A percentile compares a stretch with the other conserved stretches of the same genome.
phyloP scores from a whole-genome alignment of 2,797 vertebrate genomes.

The Leptodactylus fallax region DNA sequence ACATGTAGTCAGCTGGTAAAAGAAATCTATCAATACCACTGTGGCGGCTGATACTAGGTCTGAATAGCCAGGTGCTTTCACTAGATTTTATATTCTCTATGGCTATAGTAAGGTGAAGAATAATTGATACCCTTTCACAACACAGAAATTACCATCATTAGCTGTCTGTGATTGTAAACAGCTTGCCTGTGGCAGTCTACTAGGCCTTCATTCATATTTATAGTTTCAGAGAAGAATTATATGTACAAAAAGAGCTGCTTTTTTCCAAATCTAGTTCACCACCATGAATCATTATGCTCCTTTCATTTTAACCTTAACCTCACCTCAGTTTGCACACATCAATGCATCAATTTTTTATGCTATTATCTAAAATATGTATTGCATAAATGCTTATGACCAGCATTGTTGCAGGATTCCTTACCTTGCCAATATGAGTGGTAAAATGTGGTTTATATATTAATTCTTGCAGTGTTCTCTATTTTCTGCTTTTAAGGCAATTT shows the following conservation, averaged over 20 bases:
- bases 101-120: constrained; percentile 27
- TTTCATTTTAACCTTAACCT: constrained; percentile 2
- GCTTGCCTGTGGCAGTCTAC: constrained; percentile 49
- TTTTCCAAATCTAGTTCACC: neutral
- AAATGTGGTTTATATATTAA: too few species aligned
- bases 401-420: neutral
- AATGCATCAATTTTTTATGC: neutral
- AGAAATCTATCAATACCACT: constrained; percentile 2
- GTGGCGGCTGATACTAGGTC: neutral
- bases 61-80: constrained; percentile 33
- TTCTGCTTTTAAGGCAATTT: neutral
- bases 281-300: neutral
- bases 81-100: constrained; percentile 28
- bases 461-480: neutral
- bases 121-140: constrained; percentile 52
- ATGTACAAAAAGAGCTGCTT: neutral
- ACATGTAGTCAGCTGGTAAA: constrained; percentile 14
- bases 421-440: neutral
- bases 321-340: neutral
- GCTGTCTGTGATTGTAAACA: constrained; percentile 55
- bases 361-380: constrained; percentile 7
- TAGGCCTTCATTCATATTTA: constrained; percentile 51
- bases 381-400: neutral
- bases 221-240: constrained; percentile 17
- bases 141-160: constrained; percentile 55